Evolutionary conservation across 35 echinoderm and acorn worm species (phyloP).

Genomic region (Apostichopus parvimensis): DNA sequence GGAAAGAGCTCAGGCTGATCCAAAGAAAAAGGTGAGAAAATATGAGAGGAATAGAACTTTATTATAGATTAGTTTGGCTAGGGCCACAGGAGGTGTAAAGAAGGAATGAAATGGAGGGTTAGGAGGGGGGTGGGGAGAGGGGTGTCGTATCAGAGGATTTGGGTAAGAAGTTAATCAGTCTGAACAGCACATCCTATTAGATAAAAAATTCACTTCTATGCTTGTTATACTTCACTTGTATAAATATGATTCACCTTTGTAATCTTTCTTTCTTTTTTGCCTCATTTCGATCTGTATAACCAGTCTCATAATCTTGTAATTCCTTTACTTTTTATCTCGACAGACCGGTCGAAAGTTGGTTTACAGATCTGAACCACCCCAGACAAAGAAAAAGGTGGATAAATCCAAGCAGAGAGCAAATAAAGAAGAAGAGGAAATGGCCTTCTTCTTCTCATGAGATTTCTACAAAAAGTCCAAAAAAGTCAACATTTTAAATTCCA

Average conservation of each 20-base stretch:
- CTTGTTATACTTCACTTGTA: too few species aligned
- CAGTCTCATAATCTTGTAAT: too few species aligned
- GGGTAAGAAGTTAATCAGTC: too few species aligned
- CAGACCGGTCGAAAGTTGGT: conserved; percentile 96
- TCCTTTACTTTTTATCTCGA: conserved; percentile 16
- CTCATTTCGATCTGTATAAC: too few species aligned
- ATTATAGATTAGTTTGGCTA: not conserved
- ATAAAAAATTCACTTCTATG: too few species aligned
- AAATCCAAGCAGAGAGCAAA: conserved; percentile 88
- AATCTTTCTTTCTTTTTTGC: too few species aligned
- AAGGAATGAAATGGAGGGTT: not conserved
- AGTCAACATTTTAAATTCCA: not conserved
- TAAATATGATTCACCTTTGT: too few species aligned
- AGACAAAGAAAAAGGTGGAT: conserved; percentile 94
- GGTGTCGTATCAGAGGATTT: too few species aligned
- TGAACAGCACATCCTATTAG: too few species aligned
- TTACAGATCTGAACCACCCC: conserved; percentile 92
- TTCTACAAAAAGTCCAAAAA: too few species aligned
- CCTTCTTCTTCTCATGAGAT: conserved; percentile 88
- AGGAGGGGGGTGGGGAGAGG: not conserved
- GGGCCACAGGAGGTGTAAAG: too few species aligned
- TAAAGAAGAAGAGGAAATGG: conserved; percentile 96
- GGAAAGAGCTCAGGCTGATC: conserved; percentile 97
- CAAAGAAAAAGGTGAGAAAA: conserved; percentile 90
- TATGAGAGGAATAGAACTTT: not conserved